These are phyloP conservation scores for Anabas testudineus DNA, from an alignment of 2,797 vertebrate species.

Conservation along the genomic window DNA sequence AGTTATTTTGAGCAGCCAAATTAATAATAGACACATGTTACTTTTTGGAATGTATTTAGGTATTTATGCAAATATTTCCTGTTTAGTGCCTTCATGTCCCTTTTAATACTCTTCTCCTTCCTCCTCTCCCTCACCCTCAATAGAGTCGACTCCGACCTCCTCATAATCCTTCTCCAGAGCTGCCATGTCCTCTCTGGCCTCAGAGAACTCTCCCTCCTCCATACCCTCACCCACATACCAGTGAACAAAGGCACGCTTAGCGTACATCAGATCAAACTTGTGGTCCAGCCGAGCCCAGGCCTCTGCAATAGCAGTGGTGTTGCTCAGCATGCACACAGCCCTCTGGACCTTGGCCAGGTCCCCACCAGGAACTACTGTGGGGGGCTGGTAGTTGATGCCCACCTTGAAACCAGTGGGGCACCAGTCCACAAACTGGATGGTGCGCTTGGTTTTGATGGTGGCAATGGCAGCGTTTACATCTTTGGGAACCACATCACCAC, in stretches of 20 bases:
- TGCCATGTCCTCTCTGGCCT: constrained; percentile 79
- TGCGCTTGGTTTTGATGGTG: constrained; percentile 84
- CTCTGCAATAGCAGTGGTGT: constrained; percentile 78
- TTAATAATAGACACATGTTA: constrained; percentile 14
- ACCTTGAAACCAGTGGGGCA: constrained; percentile 63
- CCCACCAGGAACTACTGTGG: constrained; percentile 83
- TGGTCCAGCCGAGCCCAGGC: constrained; percentile 82
- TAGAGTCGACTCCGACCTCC: constrained; percentile 70
- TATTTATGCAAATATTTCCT: constrained; percentile 16
- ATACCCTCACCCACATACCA: constrained; percentile 80
- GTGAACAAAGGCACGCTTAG: constrained; percentile 78
- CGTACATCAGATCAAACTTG: constrained; percentile 81
- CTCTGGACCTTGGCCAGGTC: constrained; percentile 87
- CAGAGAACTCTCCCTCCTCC: constrained; percentile 80
- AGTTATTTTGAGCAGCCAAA: constrained; percentile 18
- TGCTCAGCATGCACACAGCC: constrained; percentile 82
- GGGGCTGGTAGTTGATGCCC: constrained; percentile 85
- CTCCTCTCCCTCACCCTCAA: constrained; percentile 43
- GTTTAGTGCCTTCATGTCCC: constrained; percentile 2
- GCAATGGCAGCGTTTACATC: constrained; percentile 90
- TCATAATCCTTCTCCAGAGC: constrained; percentile 78
- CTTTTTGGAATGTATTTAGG: constrained; percentile 45
- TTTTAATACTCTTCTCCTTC: constrained; percentile 80
- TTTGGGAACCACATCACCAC: constrained; percentile 89
- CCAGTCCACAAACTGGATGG: constrained; percentile 81